Evolutionary conservation across 2,113 vertebrate species (phyloP).

Genomic region (Hippocampus comes): DNA sequence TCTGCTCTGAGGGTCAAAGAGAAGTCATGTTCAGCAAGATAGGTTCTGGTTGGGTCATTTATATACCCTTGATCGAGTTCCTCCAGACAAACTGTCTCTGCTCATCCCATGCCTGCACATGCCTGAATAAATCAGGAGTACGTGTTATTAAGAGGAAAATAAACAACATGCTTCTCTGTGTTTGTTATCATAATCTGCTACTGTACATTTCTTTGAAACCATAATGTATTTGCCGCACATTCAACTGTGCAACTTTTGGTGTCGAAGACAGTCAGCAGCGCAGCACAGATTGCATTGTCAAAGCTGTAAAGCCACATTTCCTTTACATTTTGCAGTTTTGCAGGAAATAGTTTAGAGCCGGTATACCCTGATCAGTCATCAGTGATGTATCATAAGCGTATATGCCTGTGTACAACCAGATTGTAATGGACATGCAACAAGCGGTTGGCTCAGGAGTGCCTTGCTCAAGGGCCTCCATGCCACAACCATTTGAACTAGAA

Average conservation of each 20-base stretch:
- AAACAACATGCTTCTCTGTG: slow-evolving; percentile 10
- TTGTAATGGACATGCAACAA: not conserved
- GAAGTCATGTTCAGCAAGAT: slow-evolving; percentile 48
- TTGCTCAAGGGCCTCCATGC: not conserved
- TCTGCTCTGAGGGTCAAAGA: slow-evolving; percentile 47
- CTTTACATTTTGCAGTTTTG: not conserved
- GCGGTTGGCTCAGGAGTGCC: not conserved
- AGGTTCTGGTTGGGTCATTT: not conserved
- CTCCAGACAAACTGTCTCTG: not conserved
- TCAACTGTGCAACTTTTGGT: slow-evolving; percentile 5
- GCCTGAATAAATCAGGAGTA: slow-evolving; percentile 33
- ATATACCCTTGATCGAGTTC: not conserved
- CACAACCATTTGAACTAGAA: too few species aligned
- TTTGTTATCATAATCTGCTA: slow-evolving; percentile 1
- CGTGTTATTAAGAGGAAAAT: not conserved
- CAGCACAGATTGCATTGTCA: not conserved
- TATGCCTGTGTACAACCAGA: not conserved
- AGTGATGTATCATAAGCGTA: not conserved
- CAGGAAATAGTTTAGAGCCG: not conserved
- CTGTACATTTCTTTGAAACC: slow-evolving; percentile 1
- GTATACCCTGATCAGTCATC: not conserved
- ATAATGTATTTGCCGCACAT: slow-evolving; percentile 6
- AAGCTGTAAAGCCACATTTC: not conserved
- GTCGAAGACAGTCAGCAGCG: not conserved
- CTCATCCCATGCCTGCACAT: slow-evolving; percentile 9